Evolutionary conservation across 2,113 vertebrate genomes (phyloP).

Genomic region (Theristicus caerulescens): DNA sequence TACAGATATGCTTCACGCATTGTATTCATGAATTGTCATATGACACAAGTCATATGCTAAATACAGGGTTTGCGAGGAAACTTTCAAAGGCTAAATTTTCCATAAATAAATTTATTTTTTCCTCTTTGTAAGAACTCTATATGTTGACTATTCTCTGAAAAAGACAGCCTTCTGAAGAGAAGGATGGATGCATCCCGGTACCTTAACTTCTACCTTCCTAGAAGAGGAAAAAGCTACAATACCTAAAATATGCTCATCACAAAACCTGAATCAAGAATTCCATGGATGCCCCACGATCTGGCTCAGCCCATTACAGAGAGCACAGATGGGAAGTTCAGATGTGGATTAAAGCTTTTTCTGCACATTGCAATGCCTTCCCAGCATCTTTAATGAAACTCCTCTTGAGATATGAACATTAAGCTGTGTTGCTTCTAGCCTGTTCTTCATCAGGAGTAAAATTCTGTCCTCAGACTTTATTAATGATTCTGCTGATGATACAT

Average conservation of each 20-base stretch:
- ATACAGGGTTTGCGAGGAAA: neutral
- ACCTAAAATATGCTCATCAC: neutral
- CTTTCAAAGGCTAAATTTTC: neutral
- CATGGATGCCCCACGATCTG: neutral
- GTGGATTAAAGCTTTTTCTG: neutral
- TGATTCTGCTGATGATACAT: neutral
- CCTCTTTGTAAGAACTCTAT: neutral
- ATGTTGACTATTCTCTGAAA: neutral
- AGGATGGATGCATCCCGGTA: neutral
- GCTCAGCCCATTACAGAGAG: neutral
- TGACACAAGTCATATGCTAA: neutral
- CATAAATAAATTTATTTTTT: neutral
- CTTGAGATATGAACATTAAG: neutral
- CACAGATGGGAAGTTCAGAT: neutral
- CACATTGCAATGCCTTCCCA: neutral
- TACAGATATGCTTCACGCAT: neutral
- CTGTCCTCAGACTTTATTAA: constrained; percentile 16
- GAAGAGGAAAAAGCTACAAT: neutral
- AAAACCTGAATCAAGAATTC: neutral
- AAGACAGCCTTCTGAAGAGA: neutral
- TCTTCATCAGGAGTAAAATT: constrained; percentile 35
- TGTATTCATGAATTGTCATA: neutral
- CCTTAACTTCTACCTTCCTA: neutral
- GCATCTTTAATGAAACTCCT: neutral
- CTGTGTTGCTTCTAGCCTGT: neutral